These are phyloP conservation scores for Ormyrus thymus DNA, from an alignment of 2,888 invertebrate genomes.

Conservation along the genomic window DNA sequence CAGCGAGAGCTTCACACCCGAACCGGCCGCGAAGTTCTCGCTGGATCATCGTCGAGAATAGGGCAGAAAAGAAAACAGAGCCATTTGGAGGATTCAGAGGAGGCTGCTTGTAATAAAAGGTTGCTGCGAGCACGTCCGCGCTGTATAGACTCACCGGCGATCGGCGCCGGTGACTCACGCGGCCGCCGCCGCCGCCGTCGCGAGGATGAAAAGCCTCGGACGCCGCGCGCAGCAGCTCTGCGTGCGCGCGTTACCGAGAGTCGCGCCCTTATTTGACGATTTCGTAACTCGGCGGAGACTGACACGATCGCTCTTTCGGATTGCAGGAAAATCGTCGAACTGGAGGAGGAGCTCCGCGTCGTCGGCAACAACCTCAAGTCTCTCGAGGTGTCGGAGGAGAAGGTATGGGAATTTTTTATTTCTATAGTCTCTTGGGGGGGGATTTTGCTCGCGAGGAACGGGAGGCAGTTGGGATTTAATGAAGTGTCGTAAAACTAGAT, in stretches of 20 bases:
- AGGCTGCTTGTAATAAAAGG: background rate
- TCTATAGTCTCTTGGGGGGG: conserved; percentile 10
- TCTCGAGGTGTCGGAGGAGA: conserved; percentile 99
- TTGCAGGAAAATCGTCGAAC: conserved; percentile 98
- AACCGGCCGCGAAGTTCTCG: conserved; percentile 4
- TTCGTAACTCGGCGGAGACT: conserved; percentile 11
- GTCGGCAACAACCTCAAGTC: conserved; percentile 99
- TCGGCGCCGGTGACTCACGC: conserved; percentile 28
- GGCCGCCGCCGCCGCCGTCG: background rate
- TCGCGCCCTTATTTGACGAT: conserved; percentile 49
- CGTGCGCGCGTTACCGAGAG: background rate
- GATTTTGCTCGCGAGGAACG: background rate
- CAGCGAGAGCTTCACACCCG: background rate
- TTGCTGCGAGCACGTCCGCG: background rate
- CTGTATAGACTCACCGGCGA: background rate
- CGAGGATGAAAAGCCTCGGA: background rate
- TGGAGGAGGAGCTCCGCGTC: conserved; percentile 99
- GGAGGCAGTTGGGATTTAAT: no score
- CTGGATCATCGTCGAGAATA: conserved; percentile 25
- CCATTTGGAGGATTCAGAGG: conserved; percentile 20
- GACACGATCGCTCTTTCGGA: conserved; percentile 40
- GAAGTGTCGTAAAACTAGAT: background rate
- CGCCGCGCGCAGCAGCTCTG: conserved; percentile 1
- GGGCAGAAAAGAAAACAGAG: background rate
- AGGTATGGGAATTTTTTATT: conserved; percentile 81